Evolutionary conservation across 2,888 invertebrate species (phyloP).

Genomic region (Scaptomyza parva): DNA sequence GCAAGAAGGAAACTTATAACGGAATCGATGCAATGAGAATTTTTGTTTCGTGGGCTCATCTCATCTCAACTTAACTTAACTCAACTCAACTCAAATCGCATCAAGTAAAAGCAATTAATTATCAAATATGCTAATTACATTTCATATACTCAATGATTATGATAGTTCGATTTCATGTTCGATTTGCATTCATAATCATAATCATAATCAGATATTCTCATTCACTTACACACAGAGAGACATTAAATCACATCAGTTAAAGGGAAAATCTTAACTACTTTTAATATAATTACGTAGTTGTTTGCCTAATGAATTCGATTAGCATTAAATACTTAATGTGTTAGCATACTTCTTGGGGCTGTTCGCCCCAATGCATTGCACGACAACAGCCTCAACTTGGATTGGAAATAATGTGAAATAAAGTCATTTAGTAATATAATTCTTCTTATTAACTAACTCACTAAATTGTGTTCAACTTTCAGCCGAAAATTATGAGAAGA

Average conservation of each 20-base stretch:
- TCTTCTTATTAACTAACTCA: too few relatives aligned
- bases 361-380: too few relatives aligned
- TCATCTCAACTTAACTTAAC: not conserved
- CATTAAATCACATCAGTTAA: not conserved
- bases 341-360: not conserved
- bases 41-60: not conserved
- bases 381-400: too few relatives aligned
- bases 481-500: too few relatives aligned
- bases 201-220: too few relatives aligned
- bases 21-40: constrained; percentile 2
- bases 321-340: not conserved
- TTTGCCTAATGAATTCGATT: not conserved
- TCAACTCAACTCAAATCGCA: not conserved
- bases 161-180: not conserved
- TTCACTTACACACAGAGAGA: too few relatives aligned
- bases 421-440: too few relatives aligned
- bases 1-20: too few relatives aligned
- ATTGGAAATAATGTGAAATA: too few relatives aligned
- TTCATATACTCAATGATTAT: not conserved
- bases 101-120: constrained; percentile 3
- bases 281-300: not conserved
- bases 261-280: too few relatives aligned
- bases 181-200: not conserved
- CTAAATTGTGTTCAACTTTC: too few relatives aligned
- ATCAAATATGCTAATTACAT: not conserved